Evolutionary conservation across 2,888 invertebrate species (phyloP), one percentile per base, ranked within the genome.

Genomic region (Dasysyrphus tricinctus): DNA sequence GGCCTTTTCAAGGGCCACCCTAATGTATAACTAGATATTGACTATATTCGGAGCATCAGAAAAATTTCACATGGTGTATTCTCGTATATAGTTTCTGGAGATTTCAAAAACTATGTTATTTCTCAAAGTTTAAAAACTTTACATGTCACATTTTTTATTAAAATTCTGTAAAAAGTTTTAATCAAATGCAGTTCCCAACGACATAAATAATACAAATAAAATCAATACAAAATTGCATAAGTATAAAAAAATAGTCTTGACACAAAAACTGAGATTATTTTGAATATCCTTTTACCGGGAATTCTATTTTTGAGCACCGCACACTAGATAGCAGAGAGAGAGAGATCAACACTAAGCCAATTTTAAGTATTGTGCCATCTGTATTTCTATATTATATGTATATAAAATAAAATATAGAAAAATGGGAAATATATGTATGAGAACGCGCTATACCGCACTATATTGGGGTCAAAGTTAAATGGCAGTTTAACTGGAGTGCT

Each of bases 381-480:
- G 42, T 63, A n/a, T 39, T 12, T 19, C 8, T 42, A 8, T 39
- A 2, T 14, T 8, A 24, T 24, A 24, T 32, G 16, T n/a, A 3
- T 24, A 29, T 44, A 63, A 5, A 9, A 24, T 4, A 63, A n/a
- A 29, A 29, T 34, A 47, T 32, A 19, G 42, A 29, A 24, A 24
- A 24, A 24, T 24, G 2, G 12, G 32, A 32, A 42, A 56, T 39
- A 16, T 32, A 32, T 32, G 39, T 24, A 42, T 51, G 24, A n/a
- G 16, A 51, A 59, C 34, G 49, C 56, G 59, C 70, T 69, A 16
- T 65, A 70, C 54, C 70, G 12, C 65, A 80, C 73, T 73, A 74
- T 57, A 80, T 80, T 85, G 77, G 85, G 85, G 85, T 85, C 80
- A 85, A 77, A 80, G 74, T 85, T 85, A 85, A 85, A 80, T 81